Base-by-base conservation (phyloP, 2,888 invertebrate species). In the Apoda limacodes region DNA sequence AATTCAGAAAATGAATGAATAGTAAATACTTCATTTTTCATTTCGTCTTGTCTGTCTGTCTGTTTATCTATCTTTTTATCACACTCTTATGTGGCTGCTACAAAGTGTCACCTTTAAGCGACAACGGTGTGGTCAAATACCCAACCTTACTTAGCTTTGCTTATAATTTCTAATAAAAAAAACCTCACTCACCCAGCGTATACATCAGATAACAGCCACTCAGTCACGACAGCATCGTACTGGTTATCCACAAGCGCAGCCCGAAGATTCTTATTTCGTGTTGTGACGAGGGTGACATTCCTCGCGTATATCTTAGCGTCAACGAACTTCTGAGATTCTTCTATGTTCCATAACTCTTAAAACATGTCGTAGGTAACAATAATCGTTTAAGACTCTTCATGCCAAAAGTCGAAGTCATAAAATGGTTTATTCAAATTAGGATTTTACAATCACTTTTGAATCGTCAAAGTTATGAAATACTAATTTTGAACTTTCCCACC, bases 221-320 rank as follows among this genome's bases (percentile, higher is more conserved):
- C 72, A 0, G 65, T 58, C 25, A 71, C 40, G 2, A 74, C 63
- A 0, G 71, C 70, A 12, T 74, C 72, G 21, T 52, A 70, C 21
- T 60, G 46, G 3, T 43, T 43, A 3, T 45, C 36, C 1, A 45
- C 13, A 4, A 66, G 7, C 0, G 49, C 48, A 0, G 45, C 43
- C 3, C 41, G 37, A 9, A 72, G 14, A 0, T 35, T 42, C 0
- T 51, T 43, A 3, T 42, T 45, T n/a, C n/a, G n/a, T 2, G 57
- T 22, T 2, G 48, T 40, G 0, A 35, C 28, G 0, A 30, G 7
- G 0, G 62, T 49, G 1, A 68, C 33, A 37, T 64, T 65, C 1
- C 31, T 37, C 0, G 57, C 42, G 15, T n/a, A n/a, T n/a, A n/a
- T n/a, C n/a, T n/a, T n/a, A n/a, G 9, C 5, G 2, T 6, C 3